Evolutionary conservation across 2,888 invertebrate species (phyloP), one percentile per base, ranked within the genome.

Genomic region (Mayetiola destructor): DNA sequence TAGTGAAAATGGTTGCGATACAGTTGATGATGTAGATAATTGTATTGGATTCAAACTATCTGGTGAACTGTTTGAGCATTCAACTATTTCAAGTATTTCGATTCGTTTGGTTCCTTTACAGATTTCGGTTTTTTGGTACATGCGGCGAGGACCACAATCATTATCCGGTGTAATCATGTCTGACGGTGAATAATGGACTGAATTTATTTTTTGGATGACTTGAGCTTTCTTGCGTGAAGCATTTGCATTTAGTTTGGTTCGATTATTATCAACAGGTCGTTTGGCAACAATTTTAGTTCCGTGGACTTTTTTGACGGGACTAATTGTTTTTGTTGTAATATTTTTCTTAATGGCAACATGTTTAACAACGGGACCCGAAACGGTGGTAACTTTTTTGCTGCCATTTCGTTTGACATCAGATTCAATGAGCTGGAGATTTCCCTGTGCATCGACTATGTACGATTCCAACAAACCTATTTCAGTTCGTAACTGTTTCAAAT

Each of bases 11-110:
- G n/a, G n/a, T 48, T 48, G 48, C 8, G 27, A 27, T 12, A 6
- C 21, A 1, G 30, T 32, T 10, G 54, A 54, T 39, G 42, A 42
- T 35, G 32, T 42, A 12, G 42, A 20, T 20, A 27, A 48, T 20
- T 23, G 18, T 2, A 32, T 16, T 20, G 56, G 10, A 2, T n/a
- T 30, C 1, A 40, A 42, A 14, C 21, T 27, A 30, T 56, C 56
- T 1, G 56, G 40, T 32, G 56, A 56, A 56, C 52, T 58, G 3
- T 23, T 30, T 9, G 27, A n/a, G 16, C 78, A 80, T 65, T 80
- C 80, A 21, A 80, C 71, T 62, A 80, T 79, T 68, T 80, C 79
- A 52, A 81, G 69, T 59, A 80, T 80, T 69, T 80, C 80, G 55
- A 80, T 77, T 61, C 77, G 73, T 64, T 77, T 78, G 59, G 75